Conservation (phyloP, 1,140 invertebrate genomes). For the Bombus impatiens region DNA sequence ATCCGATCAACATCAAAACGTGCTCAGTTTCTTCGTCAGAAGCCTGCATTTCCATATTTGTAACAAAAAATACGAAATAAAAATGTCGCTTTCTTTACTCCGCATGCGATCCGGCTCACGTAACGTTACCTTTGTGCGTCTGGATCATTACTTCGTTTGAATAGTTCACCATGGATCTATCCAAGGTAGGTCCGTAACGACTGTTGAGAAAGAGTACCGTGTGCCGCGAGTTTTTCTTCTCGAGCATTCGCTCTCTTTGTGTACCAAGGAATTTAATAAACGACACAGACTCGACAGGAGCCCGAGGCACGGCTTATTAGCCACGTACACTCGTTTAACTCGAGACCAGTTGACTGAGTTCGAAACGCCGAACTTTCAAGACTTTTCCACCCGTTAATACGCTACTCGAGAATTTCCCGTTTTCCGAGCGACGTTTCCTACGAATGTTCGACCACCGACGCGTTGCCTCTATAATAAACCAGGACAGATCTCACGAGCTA, state of each 20-base stretch:
- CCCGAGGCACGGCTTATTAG: slow-evolving; percentile 27
- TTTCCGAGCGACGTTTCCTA: not conserved
- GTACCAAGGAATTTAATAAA: slow-evolving; percentile 42
- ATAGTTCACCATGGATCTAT: slow-evolving; percentile 20
- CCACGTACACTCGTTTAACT: slow-evolving; percentile 43
- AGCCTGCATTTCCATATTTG: not conserved
- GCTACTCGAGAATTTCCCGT: not conserved
- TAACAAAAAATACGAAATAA: not conserved
- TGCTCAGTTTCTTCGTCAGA: not conserved
- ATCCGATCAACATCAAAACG: not conserved
- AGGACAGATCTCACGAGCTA: not conserved
- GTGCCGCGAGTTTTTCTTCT: slow-evolving; percentile 8
- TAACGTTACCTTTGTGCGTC: not conserved
- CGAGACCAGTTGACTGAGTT: not conserved
- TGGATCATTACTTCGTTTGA: slow-evolving; percentile 30
- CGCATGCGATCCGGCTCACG: no score
- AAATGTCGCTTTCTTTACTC: not conserved
- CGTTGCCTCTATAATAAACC: not conserved
- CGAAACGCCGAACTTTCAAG: slow-evolving; percentile 33
- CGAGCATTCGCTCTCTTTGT: slow-evolving; percentile 2
- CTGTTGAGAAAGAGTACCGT: slow-evolving; percentile 20
- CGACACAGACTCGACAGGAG: not conserved
- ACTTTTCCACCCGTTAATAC: slow-evolving; percentile 21
- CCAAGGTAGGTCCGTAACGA: not conserved
- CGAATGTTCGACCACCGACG: not conserved